Conservation (phyloP, 2,113 vertebrate genomes). For the Bambusicola thoracicus region DNA sequence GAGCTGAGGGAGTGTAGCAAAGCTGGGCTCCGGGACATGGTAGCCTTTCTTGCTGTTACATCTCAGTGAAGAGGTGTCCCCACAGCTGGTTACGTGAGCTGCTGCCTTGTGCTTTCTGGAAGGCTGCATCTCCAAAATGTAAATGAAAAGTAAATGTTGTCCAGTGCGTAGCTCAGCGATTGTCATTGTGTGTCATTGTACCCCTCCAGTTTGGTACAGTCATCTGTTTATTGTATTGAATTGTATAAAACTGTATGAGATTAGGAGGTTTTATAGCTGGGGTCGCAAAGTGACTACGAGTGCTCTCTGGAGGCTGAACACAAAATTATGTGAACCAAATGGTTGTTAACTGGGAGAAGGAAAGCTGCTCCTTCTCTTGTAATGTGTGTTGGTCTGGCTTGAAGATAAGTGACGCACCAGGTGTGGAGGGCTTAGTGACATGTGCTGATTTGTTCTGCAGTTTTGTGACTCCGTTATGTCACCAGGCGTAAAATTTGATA, state of each 20-base stretch:
- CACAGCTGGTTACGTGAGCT: neutral
- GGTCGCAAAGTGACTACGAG: neutral
- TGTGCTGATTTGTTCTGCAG: neutral
- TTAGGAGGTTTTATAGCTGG: neutral
- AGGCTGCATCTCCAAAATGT: neutral
- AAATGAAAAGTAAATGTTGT: conserved; percentile 21
- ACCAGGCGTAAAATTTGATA: neutral
- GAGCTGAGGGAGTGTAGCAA: neutral
- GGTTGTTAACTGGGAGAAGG: neutral
- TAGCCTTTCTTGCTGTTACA: fast-evolving
- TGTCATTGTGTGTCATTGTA: neutral
- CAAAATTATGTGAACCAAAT: neutral
- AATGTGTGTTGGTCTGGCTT: fast-evolving
- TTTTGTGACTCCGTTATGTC: neutral
- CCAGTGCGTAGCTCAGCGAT: neutral
- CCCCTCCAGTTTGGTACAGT: neutral
- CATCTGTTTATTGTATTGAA: neutral
- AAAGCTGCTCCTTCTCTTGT: neutral
- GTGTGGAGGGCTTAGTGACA: neutral
- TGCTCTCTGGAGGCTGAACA: neutral
- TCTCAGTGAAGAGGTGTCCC: fast-evolving
- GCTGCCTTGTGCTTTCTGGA: neutral
- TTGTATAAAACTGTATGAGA: neutral
- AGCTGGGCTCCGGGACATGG: neutral
- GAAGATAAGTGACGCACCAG: neutral